Base-by-base conservation (phyloP, 1,140 invertebrate genomes). In the Theocolax elegans region DNA sequence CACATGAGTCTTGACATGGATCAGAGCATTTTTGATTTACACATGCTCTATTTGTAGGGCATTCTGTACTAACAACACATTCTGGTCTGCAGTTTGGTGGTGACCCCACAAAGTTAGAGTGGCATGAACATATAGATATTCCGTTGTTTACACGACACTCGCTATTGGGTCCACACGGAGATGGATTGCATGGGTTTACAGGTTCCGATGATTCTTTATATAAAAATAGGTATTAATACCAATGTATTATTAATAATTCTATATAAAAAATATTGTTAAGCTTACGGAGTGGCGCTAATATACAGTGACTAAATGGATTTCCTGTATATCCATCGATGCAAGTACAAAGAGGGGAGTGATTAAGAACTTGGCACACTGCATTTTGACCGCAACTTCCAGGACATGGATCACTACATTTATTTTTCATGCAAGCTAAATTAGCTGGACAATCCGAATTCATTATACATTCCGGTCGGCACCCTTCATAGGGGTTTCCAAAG, bases 1-100 rank as follows among this genome's bases (percentile, higher is more conserved):
- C 93, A 83, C 94, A 95, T 23, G 91, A 90, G 19, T 93, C 92
- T 35, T 90, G 88, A 78, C 94, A 95, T 62, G 94, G 93, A 82
- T 92, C 91, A 60, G 82, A 83, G 84, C 94, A 95, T 84, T 90
- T 92, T 76, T 92, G 89, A 74, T 90, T 89, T 56, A 92, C 86
- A 80, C 93, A 95, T 49, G 92, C 92, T 72, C 90, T 85, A 83
- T 92, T 91, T 68, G 88, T 89, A 0, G 90, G 84, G 80, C 94
- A 95, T 84, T 94, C 93, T 44, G 90, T 89, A 79, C 92, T 90
- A 60, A 91, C 88, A 31, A 90, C 89, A 81, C 93, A 94, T 87
- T 94, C 92, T 53, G 93, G 93, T 63, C 91, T 88, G 82, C 92
- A 94, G 91, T 71, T 70, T 8, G 84, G 81, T 17, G 91, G 90